Percentiles rank a stretch among this genome's conserved stretches.
Conservation (phyloP, 2,888 invertebrate genomes). For the Euzophera pinguis region DNA sequence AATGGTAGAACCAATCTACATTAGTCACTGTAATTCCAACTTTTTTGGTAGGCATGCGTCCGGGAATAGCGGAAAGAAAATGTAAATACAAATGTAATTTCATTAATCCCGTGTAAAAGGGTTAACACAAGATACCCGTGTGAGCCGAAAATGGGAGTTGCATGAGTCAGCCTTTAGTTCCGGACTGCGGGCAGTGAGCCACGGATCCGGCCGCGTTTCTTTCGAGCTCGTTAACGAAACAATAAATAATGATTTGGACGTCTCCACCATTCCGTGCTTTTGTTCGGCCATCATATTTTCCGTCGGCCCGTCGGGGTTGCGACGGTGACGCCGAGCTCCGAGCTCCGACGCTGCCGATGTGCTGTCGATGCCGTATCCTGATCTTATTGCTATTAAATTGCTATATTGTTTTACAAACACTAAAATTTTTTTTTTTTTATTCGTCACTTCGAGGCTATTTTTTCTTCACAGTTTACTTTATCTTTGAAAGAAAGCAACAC, state of each 20-base stretch:
- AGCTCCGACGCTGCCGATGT: slow-evolving; percentile 41
- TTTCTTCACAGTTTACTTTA: too few relatives aligned
- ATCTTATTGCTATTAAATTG: slow-evolving; percentile 6
- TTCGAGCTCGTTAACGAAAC: slow-evolving; percentile 70
- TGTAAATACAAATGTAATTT: slow-evolving; percentile 10
- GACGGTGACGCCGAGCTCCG: slow-evolving; percentile 41
- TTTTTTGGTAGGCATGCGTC: too few relatives aligned
- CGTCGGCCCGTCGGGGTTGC: slow-evolving; percentile 39
- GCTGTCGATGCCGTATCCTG: slow-evolving; percentile 40
- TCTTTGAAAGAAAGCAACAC: too few relatives aligned
- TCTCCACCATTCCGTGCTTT: slow-evolving; percentile 54
- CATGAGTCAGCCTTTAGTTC: slow-evolving; percentile 40
- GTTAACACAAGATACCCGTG: slow-evolving; percentile 27
- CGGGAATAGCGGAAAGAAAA: neutral
- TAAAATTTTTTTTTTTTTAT: neutral
- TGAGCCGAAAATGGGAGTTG: slow-evolving; percentile 36
- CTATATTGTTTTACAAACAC: slow-evolving; percentile 1
- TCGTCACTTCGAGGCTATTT: too few relatives aligned
- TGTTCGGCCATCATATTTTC: slow-evolving; percentile 61
- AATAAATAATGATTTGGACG: slow-evolving; percentile 73
- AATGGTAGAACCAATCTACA: too few relatives aligned
- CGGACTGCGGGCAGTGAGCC: slow-evolving; percentile 39
- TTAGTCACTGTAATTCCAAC: too few relatives aligned
- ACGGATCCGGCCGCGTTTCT: slow-evolving; percentile 52
- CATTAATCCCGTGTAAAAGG: slow-evolving; percentile 19